A percentile compares a stretch with the other conserved stretches of the same genome.
These are phyloP conservation scores for Yasuhikotakia modesta DNA, from an alignment of 2,797 vertebrate genomes.

Conservation along the genomic window DNA sequence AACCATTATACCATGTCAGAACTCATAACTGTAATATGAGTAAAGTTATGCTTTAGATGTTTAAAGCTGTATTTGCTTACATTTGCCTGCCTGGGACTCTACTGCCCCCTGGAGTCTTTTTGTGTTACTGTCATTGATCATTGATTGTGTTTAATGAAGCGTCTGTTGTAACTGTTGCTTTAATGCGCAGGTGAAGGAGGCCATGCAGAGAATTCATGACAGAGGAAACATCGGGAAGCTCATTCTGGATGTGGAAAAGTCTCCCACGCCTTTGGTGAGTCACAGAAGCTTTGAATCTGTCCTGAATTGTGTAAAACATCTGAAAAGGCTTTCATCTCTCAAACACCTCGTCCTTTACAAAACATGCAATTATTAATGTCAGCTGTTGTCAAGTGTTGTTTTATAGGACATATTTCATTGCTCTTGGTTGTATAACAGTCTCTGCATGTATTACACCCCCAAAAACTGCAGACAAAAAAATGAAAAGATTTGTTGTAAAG, in stretches of 20 bases:
- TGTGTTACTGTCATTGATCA: conserved; percentile 14
- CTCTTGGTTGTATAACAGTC: background rate
- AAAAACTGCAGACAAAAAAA: background rate
- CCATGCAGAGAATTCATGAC: conserved; percentile 99
- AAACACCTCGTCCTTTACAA: background rate
- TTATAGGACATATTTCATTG: background rate
- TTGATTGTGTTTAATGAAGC: background rate
- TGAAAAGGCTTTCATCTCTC: too few species aligned
- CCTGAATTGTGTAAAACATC: background rate
- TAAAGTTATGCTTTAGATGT: too few species aligned
- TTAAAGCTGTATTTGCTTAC: too few species aligned
- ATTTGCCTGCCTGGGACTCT: background rate
- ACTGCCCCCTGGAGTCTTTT: conserved; percentile 54
- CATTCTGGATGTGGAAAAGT: conserved; percentile 95
- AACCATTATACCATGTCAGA: too few species aligned
- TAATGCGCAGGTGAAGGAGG: conserved; percentile 91
- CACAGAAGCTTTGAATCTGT: conserved; percentile 6
- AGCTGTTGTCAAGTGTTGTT: background rate
- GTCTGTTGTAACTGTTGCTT: conserved; percentile 41
- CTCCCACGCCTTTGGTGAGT: conserved; percentile 93
- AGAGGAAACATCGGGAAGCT: conserved; percentile 97
- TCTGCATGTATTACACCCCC: background rate
- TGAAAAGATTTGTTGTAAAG: conserved; percentile 3
- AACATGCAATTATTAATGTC: conserved; percentile 16
- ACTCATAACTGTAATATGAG: too few species aligned